phyloP scores from a whole-genome alignment of 2,888 invertebrate species.

The Argynnis bischoffii region DNA sequence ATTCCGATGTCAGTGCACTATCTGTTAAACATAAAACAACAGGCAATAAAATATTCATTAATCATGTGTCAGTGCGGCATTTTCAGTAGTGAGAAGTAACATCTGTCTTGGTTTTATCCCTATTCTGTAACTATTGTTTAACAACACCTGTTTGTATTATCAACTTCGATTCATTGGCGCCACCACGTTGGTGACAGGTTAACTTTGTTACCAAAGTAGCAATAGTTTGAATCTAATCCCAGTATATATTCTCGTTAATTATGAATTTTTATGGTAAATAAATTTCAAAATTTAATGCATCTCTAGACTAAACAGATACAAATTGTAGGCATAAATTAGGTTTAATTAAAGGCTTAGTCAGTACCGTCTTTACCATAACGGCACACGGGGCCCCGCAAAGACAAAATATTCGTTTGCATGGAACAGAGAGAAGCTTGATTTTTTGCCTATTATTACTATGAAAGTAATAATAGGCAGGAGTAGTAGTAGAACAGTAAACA shows the following conservation, averaged over 20 bases:
- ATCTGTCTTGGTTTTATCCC: constrained; percentile 46
- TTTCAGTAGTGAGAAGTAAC: constrained; percentile 49
- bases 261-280: neutral
- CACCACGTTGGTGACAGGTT: constrained; percentile 31
- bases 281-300: neutral
- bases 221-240: neutral
- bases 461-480: too few species aligned
- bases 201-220: constrained; percentile 37
- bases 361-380: too few species aligned
- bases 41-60: constrained; percentile 77
- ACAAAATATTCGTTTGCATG: too few species aligned
- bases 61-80: constrained; percentile 66
- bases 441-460: too few species aligned
- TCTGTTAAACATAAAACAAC: constrained; percentile 52
- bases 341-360: neutral
- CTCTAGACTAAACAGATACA: neutral
- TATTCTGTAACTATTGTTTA: constrained; percentile 46
- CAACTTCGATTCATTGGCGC: constrained; percentile 31
- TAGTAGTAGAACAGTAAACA: too few species aligned
- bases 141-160: constrained; percentile 26
- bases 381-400: too few species aligned
- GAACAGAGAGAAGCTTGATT: too few species aligned
- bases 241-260: neutral
- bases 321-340: too few species aligned
- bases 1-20: constrained; percentile 29